Evolutionary conservation across 2,113 vertebrate genomes (phyloP), one percentile per base, ranked within the genome.

Genomic region (Neogobius melanostomus): DNA sequence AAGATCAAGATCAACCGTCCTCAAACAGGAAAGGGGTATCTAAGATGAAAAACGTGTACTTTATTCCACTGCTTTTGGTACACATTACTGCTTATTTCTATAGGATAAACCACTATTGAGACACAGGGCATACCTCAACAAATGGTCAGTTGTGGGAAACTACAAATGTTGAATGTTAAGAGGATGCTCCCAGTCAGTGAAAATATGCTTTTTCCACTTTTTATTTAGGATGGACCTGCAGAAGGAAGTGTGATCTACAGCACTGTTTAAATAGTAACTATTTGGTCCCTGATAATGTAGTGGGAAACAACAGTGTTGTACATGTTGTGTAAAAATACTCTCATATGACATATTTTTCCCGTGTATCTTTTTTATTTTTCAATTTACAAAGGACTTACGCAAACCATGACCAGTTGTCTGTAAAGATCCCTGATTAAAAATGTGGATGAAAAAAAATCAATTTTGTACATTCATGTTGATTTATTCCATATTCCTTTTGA

Each of bases 191-290:
- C 47, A n/a, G n/a, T n/a, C 47, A 7, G 11, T 57, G 21, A 54
- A n/a, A 11, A n/a, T 21, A 28, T 56, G 53, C 17, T 28, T 28
- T 5, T 56, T 16, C 54, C 21, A 6, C 28, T 6, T 7, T 21
- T 36, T 57, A 36, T 57, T 57, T 57, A 57, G 54, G 2, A 28
- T 6, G 11, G 54, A 42, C 54, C 28, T 28, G 11, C 54, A 57
- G 28, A 57, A 2, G 54, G 6, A 45, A 64, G 50, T 17, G 64
- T 72, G 53, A 78, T 76, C 49, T 76, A 75, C 71, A 80, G 62
- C 57, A 77, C 28, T 3, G 6, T 64, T 21, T 6, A 57, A 57
- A 57, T 57, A 42, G 28, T 57, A 57, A 11, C 0, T 6, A 1
- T 42, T 5, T 21, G 5, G 11, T 57, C 14, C 11, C 28, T 11